Conservation (phyloP, 1,140 invertebrate species). For the Pantala flavescens region DNA sequence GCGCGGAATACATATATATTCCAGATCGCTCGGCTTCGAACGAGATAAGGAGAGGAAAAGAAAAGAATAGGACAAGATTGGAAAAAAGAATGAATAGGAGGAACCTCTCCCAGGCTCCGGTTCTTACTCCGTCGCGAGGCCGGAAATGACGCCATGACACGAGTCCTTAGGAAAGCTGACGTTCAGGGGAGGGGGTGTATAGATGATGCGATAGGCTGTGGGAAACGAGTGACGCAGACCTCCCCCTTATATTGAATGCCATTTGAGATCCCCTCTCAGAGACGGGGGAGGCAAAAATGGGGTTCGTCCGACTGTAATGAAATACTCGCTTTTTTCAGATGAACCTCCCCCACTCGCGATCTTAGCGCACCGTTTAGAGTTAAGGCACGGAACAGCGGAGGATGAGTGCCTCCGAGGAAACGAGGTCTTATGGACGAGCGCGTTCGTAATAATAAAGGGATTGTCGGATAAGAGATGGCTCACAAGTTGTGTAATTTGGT, state of each 20-base stretch:
- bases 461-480: too few species aligned
- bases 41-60: too few species aligned
- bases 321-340: neutral
- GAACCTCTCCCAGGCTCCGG: too few species aligned
- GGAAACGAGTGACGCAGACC: neutral
- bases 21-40: too few species aligned
- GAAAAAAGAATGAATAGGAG: too few species aligned
- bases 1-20: too few species aligned
- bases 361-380: neutral
- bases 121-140: too few species aligned
- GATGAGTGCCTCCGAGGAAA: neutral
- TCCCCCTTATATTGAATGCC: neutral
- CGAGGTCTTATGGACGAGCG: neutral
- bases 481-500: too few species aligned
- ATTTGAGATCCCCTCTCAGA: neutral
- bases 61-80: too few species aligned
- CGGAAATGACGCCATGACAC: too few species aligned
- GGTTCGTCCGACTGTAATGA: neutral
- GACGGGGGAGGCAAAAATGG: neutral
- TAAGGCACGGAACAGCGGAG: neutral
- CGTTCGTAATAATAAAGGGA: too few species aligned
- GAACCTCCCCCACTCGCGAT: neutral
- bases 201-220: neutral
- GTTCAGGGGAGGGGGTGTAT: neutral
- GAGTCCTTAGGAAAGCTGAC: too few species aligned